These are phyloP conservation scores for Sarcophaga subvicina DNA, from an alignment of 2,888 invertebrate genomes.

Conservation along the genomic window DNA sequence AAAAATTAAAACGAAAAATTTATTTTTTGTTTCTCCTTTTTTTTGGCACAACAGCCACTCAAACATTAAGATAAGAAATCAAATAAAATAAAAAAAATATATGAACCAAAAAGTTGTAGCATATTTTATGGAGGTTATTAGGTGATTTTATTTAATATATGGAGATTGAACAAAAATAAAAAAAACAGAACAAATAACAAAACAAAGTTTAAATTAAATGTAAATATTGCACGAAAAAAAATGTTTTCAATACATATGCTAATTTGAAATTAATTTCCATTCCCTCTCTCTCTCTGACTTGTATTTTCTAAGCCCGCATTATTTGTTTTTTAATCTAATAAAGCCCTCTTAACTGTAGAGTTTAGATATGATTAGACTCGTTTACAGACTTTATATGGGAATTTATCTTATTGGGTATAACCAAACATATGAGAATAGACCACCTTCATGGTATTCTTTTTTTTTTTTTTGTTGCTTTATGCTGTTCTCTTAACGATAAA, in stretches of 20 bases:
- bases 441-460: background rate
- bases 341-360: slow-evolving; percentile 9
- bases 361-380: slow-evolving; percentile 2
- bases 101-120: slow-evolving; percentile 15
- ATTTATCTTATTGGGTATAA: slow-evolving; percentile 28
- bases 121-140: slow-evolving; percentile 62
- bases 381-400: background rate
- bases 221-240: slow-evolving; percentile 43
- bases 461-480: too few relatives aligned
- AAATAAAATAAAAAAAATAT: slow-evolving; percentile 11
- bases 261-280: slow-evolving; percentile 37
- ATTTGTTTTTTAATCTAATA: slow-evolving; percentile 32
- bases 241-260: slow-evolving; percentile 22
- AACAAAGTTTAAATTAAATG: slow-evolving; percentile 53
- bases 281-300: background rate
- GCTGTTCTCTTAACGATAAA: background rate
- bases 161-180: slow-evolving; percentile 2
- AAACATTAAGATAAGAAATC: slow-evolving; percentile 17
- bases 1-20: background rate
- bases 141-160: slow-evolving; percentile 27
- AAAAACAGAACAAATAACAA: slow-evolving; percentile 7
- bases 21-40: too few relatives aligned
- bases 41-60: too few relatives aligned
- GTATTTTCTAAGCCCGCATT: slow-evolving; percentile 14
- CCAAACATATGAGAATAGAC: background rate